Conservation (phyloP, 2,888 invertebrate genomes). For the Drosophila lacicola region DNA sequence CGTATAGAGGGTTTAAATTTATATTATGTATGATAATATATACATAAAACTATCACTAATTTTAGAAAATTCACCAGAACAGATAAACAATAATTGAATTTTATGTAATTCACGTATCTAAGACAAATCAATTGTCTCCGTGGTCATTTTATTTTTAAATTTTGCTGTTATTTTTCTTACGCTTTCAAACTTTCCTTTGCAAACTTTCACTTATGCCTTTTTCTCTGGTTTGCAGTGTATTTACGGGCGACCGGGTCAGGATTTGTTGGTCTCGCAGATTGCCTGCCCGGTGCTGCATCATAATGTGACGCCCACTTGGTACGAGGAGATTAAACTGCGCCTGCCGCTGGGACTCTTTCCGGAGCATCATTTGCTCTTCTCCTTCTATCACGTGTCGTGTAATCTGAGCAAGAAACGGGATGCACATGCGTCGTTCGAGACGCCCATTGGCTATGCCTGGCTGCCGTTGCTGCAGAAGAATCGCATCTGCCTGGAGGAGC, state of each 20-base stretch:
- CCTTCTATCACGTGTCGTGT: slow-evolving; percentile 98
- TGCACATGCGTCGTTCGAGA: slow-evolving; percentile 89
- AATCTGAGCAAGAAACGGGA: slow-evolving; percentile 93
- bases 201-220: background rate
- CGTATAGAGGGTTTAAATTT: too few species aligned
- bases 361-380: slow-evolving; percentile 96
- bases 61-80: too few species aligned
- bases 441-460: slow-evolving; percentile 97
- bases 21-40: too few species aligned
- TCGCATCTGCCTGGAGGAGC: slow-evolving; percentile 93
- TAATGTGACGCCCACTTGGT: slow-evolving; percentile 94
- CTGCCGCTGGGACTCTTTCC: slow-evolving; percentile 93
- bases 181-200: background rate
- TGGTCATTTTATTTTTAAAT: too few species aligned
- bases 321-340: slow-evolving; percentile 96
- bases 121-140: too few species aligned
- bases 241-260: slow-evolving; percentile 89
- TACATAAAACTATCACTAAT: too few species aligned
- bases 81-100: too few species aligned
- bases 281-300: slow-evolving; percentile 95
- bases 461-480: slow-evolving; percentile 93
- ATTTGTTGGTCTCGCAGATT: slow-evolving; percentile 88
- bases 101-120: too few species aligned
- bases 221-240: slow-evolving; percentile 87
- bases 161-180: too few species aligned